phyloP scores from a whole-genome alignment of 1,140 invertebrate genomes.

The Ceratina japonica region DNA sequence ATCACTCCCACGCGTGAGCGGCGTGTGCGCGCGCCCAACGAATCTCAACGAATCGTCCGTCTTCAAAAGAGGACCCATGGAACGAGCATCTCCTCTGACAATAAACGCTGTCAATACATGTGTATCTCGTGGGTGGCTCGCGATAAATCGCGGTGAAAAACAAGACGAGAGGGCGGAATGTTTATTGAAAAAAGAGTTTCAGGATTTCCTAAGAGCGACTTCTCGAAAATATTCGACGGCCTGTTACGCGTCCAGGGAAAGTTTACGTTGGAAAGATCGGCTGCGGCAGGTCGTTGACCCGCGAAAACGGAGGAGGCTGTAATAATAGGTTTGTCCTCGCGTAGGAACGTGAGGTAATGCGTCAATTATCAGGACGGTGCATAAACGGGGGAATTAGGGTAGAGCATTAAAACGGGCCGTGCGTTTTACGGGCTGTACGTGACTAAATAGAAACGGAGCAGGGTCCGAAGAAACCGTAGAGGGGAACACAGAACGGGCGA shows the following conservation, averaged over 20 bases:
- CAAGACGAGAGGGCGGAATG: neutral
- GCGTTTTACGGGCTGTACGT: slow-evolving; percentile 48
- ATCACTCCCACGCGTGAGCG: slow-evolving; percentile 52
- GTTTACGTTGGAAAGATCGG: neutral
- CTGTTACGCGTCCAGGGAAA: too few species aligned
- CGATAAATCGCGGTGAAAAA: neutral
- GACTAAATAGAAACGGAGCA: slow-evolving; percentile 25
- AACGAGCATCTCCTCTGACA: neutral
- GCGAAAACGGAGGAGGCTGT: neutral
- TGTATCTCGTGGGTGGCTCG: neutral
- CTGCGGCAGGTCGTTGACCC: slow-evolving; percentile 14
- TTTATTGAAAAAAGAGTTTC: too few species aligned
- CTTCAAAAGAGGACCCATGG: slow-evolving; percentile 16
- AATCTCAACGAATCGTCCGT: neutral
- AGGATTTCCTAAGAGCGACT: neutral
- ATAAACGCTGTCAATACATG: neutral
- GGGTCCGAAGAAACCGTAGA: slow-evolving; percentile 33
- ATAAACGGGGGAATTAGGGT: slow-evolving; percentile 48
- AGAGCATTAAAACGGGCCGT: slow-evolving; percentile 35
- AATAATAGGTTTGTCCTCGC: slow-evolving; percentile 29
- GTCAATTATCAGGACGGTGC: slow-evolving; percentile 48
- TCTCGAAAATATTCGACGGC: too few species aligned
- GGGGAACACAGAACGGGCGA: too few species aligned
- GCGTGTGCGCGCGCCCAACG: neutral
- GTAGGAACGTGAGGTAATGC: slow-evolving; percentile 36